Base-by-base conservation (phyloP, 2,888 invertebrate species). In the Dysmachus trigonus region DNA sequence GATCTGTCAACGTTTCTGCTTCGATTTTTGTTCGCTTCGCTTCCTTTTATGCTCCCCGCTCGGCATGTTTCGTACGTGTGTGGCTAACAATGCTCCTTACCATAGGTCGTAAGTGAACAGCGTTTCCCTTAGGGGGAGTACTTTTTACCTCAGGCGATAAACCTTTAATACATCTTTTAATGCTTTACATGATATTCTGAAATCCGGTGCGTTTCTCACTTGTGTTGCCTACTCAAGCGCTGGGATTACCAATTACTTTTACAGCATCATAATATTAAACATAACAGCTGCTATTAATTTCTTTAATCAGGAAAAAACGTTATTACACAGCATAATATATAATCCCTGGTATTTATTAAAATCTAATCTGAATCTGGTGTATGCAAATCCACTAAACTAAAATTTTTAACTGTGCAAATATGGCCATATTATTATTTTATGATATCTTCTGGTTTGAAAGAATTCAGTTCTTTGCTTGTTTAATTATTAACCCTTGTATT, bases 1-100 rank as follows among this genome's bases (percentile, higher is more conserved):
- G 87, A 87, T 86, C 87, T 87, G 86, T 87, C 87, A 87, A 87
- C 86, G 62, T 83, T 86, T 62, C 71, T 62, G 27, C 33, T 38
- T 82, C 71, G 82, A 79, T 47, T 79, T 79, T 51, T 51, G 51
- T n/a, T 31, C 27, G 62, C 10, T 1, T 10, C 0, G 10, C 0
- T 53, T 10, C 62, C 3, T n/a, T n/a, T n/a, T n/a, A n/a, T 22
- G 27, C 62, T 18, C 10, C 62, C 27, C 62, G 62, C 7, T 7
- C 27, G 62, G 6, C 22, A 27, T 27, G 22, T 27, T 13, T 22
- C 2, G 62, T 22, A 62, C 62, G 62, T 62, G 62, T 62, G 27
- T 62, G 22, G 53, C 27, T 62, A 27, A 27, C 62, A 18, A 27
- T 62, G 62, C 10, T 62, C 62, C 22, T 8, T 22, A 27, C 62